These are phyloP conservation scores for Girardinichthys multiradiatus DNA, from an alignment of 2,113 vertebrate genomes.

Conservation along the genomic window DNA sequence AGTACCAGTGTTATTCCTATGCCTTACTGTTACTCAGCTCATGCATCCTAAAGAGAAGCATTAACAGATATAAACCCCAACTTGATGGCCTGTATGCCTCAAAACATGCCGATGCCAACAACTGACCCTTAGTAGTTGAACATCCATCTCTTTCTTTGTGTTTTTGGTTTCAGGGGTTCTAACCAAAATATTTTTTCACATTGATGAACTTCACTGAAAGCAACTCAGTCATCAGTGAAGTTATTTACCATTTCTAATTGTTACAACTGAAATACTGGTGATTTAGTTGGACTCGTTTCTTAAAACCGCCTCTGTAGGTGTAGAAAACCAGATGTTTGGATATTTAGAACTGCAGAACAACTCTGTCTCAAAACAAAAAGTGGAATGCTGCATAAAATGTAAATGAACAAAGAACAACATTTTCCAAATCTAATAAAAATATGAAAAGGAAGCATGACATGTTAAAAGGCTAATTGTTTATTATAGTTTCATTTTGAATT, in stretches of 20 bases:
- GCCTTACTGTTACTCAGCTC: slow-evolving; percentile 42
- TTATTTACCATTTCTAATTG: neutral
- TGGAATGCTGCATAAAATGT: neutral
- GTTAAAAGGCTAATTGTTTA: no score
- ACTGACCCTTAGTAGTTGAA: slow-evolving; percentile 21
- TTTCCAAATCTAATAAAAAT: neutral
- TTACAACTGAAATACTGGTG: slow-evolving; percentile 7
- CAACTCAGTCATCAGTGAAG: neutral
- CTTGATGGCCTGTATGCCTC: slow-evolving; percentile 8
- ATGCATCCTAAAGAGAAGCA: slow-evolving; percentile 9
- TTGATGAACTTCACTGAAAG: no score
- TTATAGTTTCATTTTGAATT: no score
- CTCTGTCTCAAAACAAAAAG: neutral
- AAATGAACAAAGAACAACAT: neutral
- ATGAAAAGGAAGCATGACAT: no score
- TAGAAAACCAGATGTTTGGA: neutral
- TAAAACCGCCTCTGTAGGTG: neutral
- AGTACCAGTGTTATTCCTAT: slow-evolving; percentile 13
- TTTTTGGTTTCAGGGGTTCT: neutral
- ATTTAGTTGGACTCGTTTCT: neutral
- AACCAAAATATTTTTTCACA: neutral
- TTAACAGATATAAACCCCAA: slow-evolving; percentile 17
- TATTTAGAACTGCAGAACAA: slow-evolving; percentile 7
- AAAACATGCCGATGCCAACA: slow-evolving; percentile 16
- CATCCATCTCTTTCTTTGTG: slow-evolving; percentile 1